Conservation (phyloP, 2,888 invertebrate genomes). For the Acanthococcus lagerstroemiae region DNA sequence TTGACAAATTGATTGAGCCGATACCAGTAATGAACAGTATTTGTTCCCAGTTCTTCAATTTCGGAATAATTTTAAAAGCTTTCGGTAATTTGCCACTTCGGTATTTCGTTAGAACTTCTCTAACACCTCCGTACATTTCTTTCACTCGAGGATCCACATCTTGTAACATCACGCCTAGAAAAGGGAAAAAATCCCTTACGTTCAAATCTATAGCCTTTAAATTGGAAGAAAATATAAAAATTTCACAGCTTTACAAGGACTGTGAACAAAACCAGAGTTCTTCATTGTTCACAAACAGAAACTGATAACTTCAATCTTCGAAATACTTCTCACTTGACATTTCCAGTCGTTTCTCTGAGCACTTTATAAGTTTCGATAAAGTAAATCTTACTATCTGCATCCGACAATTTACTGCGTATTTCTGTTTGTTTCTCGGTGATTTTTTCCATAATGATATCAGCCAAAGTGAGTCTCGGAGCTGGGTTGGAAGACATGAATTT, state of each 20-base stretch:
- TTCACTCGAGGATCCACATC: slow-evolving; percentile 66
- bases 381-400: slow-evolving; percentile 49
- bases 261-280: neutral
- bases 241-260: neutral
- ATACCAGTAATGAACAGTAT: slow-evolving; percentile 64
- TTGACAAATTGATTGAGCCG: neutral
- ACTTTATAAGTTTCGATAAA: too few relatives aligned
- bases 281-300: too few relatives aligned
- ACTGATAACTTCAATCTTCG: too few relatives aligned
- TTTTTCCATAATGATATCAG: slow-evolving; percentile 86
- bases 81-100: slow-evolving; percentile 95
- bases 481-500: slow-evolving; percentile 63
- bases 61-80: slow-evolving; percentile 93
- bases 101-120: slow-evolving; percentile 74
- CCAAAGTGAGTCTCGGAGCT: slow-evolving; percentile 59
- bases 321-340: too few relatives aligned
- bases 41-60: slow-evolving; percentile 88
- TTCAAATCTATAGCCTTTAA: neutral
- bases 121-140: slow-evolving; percentile 81
- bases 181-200: too few relatives aligned
- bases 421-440: slow-evolving; percentile 87
- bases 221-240: neutral
- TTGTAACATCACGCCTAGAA: slow-evolving; percentile 57
- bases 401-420: slow-evolving; percentile 73
- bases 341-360: too few relatives aligned